Conservation (phyloP, 1,140 invertebrate genomes). For the Caenorhabditis inopinata region DNA sequence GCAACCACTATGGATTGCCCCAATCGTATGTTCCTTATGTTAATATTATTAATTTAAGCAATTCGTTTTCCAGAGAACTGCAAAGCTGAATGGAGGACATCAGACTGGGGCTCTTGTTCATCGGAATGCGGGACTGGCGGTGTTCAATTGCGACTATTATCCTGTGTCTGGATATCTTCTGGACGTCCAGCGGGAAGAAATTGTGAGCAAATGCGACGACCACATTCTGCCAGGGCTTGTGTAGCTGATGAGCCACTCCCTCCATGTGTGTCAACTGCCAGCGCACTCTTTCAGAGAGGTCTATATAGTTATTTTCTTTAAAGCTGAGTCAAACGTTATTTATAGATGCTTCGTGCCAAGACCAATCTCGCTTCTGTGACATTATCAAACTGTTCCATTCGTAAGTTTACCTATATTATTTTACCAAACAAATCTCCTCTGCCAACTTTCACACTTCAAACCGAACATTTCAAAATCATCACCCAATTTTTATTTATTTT, state of each 20-base stretch:
- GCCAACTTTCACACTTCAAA: not conserved
- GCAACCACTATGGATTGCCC: slow-evolving; percentile 54
- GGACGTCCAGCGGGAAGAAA: slow-evolving; percentile 46
- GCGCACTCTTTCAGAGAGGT: slow-evolving; percentile 31
- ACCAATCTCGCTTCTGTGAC: slow-evolving; percentile 48
- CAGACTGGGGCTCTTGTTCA: slow-evolving; percentile 46
- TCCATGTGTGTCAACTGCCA: slow-evolving; percentile 20
- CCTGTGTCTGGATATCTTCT: slow-evolving; percentile 46
- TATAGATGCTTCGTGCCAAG: slow-evolving; percentile 44
- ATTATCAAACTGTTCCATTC: slow-evolving; percentile 50
- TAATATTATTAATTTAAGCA: not conserved
- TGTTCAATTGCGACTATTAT: slow-evolving; percentile 42
- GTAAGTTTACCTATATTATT: slow-evolving; percentile 30
- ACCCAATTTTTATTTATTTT: not conserved
- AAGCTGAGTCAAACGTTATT: too few relatives aligned
- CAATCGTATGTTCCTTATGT: slow-evolving; percentile 38
- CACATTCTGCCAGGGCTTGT: slow-evolving; percentile 42
- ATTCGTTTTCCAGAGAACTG: slow-evolving; percentile 36
- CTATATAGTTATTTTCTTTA: not conserved
- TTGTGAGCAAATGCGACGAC: slow-evolving; percentile 39
- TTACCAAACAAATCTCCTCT: not conserved
- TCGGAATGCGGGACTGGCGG: slow-evolving; percentile 45
- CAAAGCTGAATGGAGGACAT: slow-evolving; percentile 47
- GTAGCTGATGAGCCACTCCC: slow-evolving; percentile 23
- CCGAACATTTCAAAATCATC: not conserved